These are phyloP conservation scores for Bradypus variegatus DNA, from an alignment of 2,797 vertebrate genomes.

Conservation along the genomic window DNA sequence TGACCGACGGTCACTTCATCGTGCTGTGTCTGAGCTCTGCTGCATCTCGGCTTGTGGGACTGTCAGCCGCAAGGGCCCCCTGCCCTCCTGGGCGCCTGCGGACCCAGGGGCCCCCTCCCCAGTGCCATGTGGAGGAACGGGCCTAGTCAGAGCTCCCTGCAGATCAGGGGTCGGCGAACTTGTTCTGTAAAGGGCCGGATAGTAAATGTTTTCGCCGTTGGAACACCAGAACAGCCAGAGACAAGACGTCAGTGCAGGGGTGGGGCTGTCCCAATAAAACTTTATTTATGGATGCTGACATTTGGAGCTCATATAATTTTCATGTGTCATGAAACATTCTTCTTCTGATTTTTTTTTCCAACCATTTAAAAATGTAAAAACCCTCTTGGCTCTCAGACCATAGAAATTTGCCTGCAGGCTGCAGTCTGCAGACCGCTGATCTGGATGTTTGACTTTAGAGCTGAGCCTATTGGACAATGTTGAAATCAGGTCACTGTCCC, in stretches of 20 bases:
- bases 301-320: not conserved
- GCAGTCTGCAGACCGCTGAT: not conserved
- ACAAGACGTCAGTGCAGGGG: not conserved
- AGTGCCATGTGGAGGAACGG: not conserved
- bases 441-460: not conserved
- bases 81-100: not conserved
- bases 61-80: not conserved
- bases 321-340: not conserved
- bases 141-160: not conserved
- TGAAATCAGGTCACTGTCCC: not conserved
- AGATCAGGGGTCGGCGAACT: not conserved
- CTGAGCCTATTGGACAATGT: not conserved
- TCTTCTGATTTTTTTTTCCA: not conserved
- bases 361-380: not conserved
- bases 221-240: not conserved
- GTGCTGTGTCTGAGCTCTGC: rapidly evolving
- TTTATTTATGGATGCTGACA: not conserved
- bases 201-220: not conserved
- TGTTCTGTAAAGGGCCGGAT: not conserved
- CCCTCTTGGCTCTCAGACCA: not conserved
- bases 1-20: not conserved
- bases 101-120: not conserved
- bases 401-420: not conserved
- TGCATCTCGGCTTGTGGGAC: not conserved
- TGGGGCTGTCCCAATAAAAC: not conserved